These are phyloP conservation scores for Oncorhynchus tshawytscha DNA, from an alignment of 2,113 vertebrate species.

Conservation along the genomic window DNA sequence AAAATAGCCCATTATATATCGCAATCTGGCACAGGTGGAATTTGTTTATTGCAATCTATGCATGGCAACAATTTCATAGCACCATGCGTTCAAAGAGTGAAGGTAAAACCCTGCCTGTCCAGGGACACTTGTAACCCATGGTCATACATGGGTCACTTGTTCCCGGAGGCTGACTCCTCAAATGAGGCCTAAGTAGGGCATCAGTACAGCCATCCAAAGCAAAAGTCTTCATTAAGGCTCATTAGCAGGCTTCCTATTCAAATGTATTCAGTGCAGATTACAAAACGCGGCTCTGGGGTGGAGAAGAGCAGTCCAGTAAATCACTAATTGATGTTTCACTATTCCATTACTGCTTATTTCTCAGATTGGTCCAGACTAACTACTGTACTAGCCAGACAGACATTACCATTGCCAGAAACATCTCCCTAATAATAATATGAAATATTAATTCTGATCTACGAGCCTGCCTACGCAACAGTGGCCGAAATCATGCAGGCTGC, in stretches of 20 bases:
- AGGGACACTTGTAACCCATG: constrained; percentile 3
- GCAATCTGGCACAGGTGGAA: too few species aligned
- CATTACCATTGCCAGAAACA: constrained; percentile 1
- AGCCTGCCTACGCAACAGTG: neutral
- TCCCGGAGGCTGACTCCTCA: constrained; percentile 42
- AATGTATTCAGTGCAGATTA: constrained; percentile 64
- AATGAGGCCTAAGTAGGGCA: constrained; percentile 55
- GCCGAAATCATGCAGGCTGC: neutral
- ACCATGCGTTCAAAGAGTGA: constrained; percentile 45
- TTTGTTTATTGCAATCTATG: neutral
- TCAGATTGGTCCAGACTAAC: constrained; percentile 34
- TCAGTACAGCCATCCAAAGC: constrained; percentile 42
- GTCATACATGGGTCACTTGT: constrained; percentile 41
- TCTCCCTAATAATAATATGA: neutral
- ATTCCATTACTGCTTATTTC: constrained; percentile 37
- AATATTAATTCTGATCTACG: constrained; percentile 2
- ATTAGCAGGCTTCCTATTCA: constrained; percentile 67
- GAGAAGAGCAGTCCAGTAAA: constrained; percentile 52
- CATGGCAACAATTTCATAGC: constrained; percentile 44
- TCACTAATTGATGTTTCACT: constrained; percentile 67
- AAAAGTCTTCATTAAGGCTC: constrained; percentile 60
- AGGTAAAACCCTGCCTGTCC: constrained; percentile 49
- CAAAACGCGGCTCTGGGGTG: constrained; percentile 58
- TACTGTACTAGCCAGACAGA: constrained; percentile 17
- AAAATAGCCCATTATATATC: too few species aligned